Base-by-base conservation (phyloP, 64 coral and sea anemone genomes). In the Stylophora pistillata region DNA sequence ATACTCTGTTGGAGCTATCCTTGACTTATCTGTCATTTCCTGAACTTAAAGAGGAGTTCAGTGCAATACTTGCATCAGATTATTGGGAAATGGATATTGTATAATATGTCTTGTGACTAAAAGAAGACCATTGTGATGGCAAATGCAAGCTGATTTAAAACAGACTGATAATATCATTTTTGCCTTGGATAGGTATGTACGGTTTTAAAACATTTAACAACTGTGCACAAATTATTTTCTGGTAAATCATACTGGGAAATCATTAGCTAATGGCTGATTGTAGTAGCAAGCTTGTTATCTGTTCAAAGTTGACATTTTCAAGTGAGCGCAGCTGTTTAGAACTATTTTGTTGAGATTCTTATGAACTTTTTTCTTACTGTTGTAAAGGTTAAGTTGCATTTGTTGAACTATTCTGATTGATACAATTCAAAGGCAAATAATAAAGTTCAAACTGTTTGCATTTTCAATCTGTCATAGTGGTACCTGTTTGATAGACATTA, bases 1-100 rank as follows among this genome's bases (percentile, higher is more conserved):
- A 73, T 68, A 86, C 63, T 68, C 30, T 90, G 61, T 78, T 90
- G 71, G 87, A 94, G 72, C 30, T 94, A 72, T 75, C 87, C 12
- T 86, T 76, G 80, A 94, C 88, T 26, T 94, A 94, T 58, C 81
- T 74, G 34, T 94, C 63, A 56, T 94, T 86, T 56, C 92, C 87
- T 13, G 92, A 89, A 71, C 74, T 92, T n/a, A 61, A 82, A 34
- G 90, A 92, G 65, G 90, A 86, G 53, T 79, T 92, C 32, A 92
- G 78, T 78, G 37, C 28, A 18, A 79, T 87, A 32, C 73, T 92
- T 10, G 53, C 72, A 34, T 73, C 81, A 78, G 72, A 86, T 53
- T 73, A 85, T 79, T 86, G 74, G 74, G 83, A 63, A 30, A 92
- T 92, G 55, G n/a, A 92, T 32, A 59, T 86, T 55, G 61, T 77